Percentiles rank a stretch among this genome's conserved stretches.
These are phyloP conservation scores for Troilus luridus DNA, from an alignment of 2,888 invertebrate genomes.

Conservation along the genomic window DNA sequence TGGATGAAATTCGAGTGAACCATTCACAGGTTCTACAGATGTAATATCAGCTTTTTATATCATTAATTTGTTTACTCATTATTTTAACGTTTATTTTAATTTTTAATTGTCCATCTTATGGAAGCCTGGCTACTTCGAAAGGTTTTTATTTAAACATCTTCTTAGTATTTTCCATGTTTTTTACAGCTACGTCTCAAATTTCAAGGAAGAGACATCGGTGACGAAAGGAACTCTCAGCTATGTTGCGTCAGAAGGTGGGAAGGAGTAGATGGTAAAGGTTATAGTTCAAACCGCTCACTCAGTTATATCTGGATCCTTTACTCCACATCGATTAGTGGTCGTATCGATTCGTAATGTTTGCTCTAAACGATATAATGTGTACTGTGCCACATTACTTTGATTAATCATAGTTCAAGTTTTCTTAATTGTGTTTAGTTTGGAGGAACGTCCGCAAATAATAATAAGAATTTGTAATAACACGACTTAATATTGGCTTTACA, in stretches of 20 bases:
- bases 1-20: too few relatives aligned
- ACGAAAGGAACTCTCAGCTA: neutral
- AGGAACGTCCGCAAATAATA: too few relatives aligned
- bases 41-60: too few relatives aligned
- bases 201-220: neutral
- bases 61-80: too few relatives aligned
- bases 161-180: neutral
- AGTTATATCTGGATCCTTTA: neutral
- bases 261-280: neutral
- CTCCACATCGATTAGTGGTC: neutral
- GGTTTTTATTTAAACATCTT: too few relatives aligned
- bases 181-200: neutral
- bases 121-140: too few relatives aligned
- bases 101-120: too few relatives aligned
- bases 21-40: too few relatives aligned
- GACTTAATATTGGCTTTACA: too few relatives aligned
- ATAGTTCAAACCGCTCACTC: constrained; percentile 5
- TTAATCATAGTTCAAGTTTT: neutral
- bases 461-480: too few relatives aligned
- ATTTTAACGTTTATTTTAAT: too few relatives aligned
- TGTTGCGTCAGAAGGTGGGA: neutral
- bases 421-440: neutral
- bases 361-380: neutral
- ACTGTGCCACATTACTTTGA: neutral
- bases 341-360: neutral